These are phyloP conservation scores for Zaprionus taronus DNA, from an alignment of 1,140 invertebrate species.

Conservation along the genomic window DNA sequence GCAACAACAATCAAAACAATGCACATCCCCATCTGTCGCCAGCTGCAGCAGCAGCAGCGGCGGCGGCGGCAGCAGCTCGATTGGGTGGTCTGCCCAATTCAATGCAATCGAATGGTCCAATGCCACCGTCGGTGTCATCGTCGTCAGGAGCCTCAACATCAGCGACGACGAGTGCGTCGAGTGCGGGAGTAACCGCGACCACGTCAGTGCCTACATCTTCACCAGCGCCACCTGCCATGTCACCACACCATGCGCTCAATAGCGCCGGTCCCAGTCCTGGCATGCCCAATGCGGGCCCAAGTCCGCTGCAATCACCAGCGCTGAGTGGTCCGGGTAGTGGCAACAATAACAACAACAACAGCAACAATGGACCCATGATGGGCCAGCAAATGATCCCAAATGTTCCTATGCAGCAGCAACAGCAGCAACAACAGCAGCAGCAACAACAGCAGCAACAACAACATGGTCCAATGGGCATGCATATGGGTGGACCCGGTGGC, in stretches of 20 bases:
- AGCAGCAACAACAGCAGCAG: conserved; percentile 50
- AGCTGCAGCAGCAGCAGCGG: conserved; percentile 48
- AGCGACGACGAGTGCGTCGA: conserved; percentile 47
- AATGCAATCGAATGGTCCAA: conserved; percentile 74
- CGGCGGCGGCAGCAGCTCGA: conserved; percentile 57
- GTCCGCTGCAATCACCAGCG: conserved; percentile 78
- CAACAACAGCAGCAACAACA: conserved; percentile 35
- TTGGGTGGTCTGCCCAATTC: conserved; percentile 67
- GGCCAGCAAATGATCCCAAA: conserved; percentile 79
- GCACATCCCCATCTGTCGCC: conserved; percentile 70
- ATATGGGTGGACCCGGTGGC: conserved; percentile 69
- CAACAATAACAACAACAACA: conserved; percentile 65
- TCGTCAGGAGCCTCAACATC: conserved; percentile 36
- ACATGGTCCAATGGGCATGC: conserved; percentile 49
- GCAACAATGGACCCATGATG: conserved; percentile 72
- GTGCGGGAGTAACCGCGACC: conserved; percentile 50
- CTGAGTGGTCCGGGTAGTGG: conserved; percentile 53
- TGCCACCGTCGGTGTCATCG: conserved; percentile 48
- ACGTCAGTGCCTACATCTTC: conserved; percentile 84
- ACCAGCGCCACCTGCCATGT: conserved; percentile 82
- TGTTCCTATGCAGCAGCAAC: conserved; percentile 81
- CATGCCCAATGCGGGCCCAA: conserved; percentile 73
- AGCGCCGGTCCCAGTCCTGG: conserved; percentile 75
- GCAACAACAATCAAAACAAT: conserved; percentile 83
- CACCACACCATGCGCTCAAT: conserved; percentile 75